Evolutionary conservation across 2,113 vertebrate species (phyloP), one percentile per base, ranked within the genome.

Genomic region (Phyllopteryx taeniolatus): DNA sequence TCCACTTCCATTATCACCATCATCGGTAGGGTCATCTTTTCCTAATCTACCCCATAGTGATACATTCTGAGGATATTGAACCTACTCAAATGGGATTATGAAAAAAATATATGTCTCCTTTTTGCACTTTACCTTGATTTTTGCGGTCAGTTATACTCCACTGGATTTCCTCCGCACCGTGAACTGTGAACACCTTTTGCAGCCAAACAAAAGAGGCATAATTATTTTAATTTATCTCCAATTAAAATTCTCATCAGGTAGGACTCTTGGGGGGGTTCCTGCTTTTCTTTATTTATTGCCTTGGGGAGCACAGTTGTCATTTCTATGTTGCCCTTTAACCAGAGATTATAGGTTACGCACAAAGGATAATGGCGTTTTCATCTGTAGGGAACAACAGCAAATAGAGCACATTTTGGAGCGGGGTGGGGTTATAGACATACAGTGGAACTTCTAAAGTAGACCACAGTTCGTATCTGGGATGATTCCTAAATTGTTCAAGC

Each of bases 11-110:
- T 87, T 72, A 33, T 33, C 31, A 68, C 79, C 77, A 76, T 80
- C 74, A 65, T 77, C 67, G 73, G 33, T 71, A 85, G 54, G 83
- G 79, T 81, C 86, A 82, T 89, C 74, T 65, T 71, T 79, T 9
- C 7, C 66, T 81, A 86, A 88, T 86, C 84, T 80, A 81, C 86
- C 85, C 73, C 80, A 81, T 80, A 72, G 81, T 75, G 83, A 22
- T 22, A 44, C 63, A 14, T 43, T 43, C 20, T 44, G 13, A 33
- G 15, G 75, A 73, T 65, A 70, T 60, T 84, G 72, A 83, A 81
- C 73, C 69, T 65, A 68, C 72, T 83, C 35, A 82, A 85, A 82
- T 76, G 69, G 65, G 42, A 68, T 82, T 89, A 83, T 74, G 82
- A 69, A 67, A 64, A 43, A 10, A 43, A n/a, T 11, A 12, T 60